phyloP scores from a whole-genome alignment of 2,888 invertebrate genomes.

The Scaptomyza parva region DNA sequence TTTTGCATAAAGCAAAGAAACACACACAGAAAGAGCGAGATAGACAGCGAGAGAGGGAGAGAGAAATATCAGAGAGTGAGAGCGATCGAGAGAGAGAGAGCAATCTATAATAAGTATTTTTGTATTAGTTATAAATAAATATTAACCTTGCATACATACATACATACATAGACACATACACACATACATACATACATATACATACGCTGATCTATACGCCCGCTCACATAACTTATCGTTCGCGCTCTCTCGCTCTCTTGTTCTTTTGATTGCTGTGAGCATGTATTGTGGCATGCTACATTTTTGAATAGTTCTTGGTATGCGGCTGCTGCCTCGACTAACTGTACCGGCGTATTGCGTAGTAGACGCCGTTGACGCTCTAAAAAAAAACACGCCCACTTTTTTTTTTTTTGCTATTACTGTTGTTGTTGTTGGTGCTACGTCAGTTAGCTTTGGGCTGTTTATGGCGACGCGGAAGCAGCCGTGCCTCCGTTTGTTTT shows the following conservation, averaged over 20 bases:
- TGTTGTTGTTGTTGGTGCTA: constrained; percentile 21
- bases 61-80: neutral
- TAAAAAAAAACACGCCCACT: constrained; percentile 61
- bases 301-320: constrained; percentile 14
- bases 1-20: constrained; percentile 9
- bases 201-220: constrained; percentile 1
- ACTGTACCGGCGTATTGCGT: constrained; percentile 67
- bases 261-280: constrained; percentile 8
- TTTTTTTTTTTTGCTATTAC: constrained; percentile 31
- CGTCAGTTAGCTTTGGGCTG: constrained; percentile 38
- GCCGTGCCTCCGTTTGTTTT: constrained; percentile 51
- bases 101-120: constrained; percentile 43
- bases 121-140: constrained; percentile 67
- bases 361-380: constrained; percentile 45
- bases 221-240: neutral
- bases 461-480: constrained; percentile 60
- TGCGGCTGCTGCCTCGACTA: constrained; percentile 48
- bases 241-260: neutral
- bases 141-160: constrained; percentile 73
- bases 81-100: neutral
- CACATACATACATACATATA: too few species aligned
- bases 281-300: constrained; percentile 45
- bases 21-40: neutral
- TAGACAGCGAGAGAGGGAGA: neutral
- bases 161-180: too few species aligned